Conservation (phyloP, 2,888 invertebrate species). For the Blastobasis adustella region DNA sequence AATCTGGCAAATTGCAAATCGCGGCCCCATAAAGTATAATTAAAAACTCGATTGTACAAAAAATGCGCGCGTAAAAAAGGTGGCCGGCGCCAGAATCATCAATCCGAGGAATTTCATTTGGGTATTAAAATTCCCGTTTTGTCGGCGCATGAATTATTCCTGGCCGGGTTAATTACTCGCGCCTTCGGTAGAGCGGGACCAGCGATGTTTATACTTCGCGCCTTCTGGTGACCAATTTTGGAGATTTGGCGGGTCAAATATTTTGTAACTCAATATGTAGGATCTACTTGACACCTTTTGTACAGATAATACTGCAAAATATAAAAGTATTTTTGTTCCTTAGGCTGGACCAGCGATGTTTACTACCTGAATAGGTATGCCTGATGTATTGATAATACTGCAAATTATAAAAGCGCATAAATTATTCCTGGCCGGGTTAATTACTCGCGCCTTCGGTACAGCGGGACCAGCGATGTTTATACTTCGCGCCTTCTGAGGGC, state of each 20-base stretch:
- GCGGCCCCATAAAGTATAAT: slow-evolving; percentile 69
- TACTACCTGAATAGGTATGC: no score
- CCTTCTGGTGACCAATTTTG: no score
- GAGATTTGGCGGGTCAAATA: no score
- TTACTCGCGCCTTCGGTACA: slow-evolving; percentile 41
- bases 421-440: slow-evolving; percentile 65
- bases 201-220: no score
- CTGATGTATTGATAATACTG: no score
- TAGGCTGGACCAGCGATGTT: no score
- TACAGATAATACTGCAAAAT: no score
- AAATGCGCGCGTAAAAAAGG: slow-evolving; percentile 38
- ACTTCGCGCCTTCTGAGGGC: no score
- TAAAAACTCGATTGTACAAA: slow-evolving; percentile 64
- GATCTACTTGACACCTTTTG: no score
- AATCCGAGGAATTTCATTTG: slow-evolving; percentile 72
- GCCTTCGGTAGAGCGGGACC: slow-evolving; percentile 19
- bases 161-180: slow-evolving; percentile 61
- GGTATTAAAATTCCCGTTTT: slow-evolving; percentile 72
- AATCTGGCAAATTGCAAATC: slow-evolving; percentile 67
- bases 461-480: no score
- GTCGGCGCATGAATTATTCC: slow-evolving; percentile 67
- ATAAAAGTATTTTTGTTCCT: no score
- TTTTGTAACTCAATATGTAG: no score
- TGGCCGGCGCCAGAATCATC: slow-evolving; percentile 61
- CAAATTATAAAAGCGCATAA: slow-evolving; percentile 34